These are phyloP conservation scores for Lingula anatina DNA, from an alignment of 2,888 invertebrate genomes.

Conservation along the genomic window DNA sequence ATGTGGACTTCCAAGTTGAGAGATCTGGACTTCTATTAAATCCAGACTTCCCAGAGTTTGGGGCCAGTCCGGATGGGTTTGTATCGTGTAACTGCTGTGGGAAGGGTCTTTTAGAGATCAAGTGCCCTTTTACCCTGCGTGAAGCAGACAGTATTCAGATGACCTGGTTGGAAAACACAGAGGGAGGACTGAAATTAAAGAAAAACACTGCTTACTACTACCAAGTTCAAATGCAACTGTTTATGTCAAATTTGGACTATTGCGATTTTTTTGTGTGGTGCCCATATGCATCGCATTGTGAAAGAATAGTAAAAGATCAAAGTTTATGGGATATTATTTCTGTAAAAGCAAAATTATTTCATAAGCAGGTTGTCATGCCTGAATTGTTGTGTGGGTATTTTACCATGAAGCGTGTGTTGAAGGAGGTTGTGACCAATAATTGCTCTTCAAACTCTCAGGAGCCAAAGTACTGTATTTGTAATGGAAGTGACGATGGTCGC, in stretches of 20 bases:
- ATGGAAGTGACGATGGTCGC: no score
- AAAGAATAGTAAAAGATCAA: neutral
- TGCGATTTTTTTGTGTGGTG: neutral
- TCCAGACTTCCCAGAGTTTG: neutral
- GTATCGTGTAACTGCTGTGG: neutral
- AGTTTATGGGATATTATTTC: neutral
- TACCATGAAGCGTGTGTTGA: no score
- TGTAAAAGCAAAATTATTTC: neutral
- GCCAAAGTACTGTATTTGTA: no score
- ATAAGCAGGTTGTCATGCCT: neutral
- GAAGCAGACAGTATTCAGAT: no score
- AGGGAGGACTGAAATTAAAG: constrained; percentile 1
- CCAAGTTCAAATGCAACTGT: neutral
- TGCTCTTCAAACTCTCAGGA: no score
- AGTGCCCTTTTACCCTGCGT: neutral
- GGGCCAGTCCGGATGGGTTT: constrained; percentile 2
- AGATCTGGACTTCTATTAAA: neutral
- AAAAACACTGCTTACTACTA: constrained; percentile 3
- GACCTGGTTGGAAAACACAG: no score
- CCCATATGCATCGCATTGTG: neutral
- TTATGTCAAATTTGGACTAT: neutral
- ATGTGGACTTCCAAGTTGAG: neutral
- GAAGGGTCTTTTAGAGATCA: constrained; percentile 3
- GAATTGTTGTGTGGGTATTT: neutral
- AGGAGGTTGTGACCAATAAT: no score